Evolutionary conservation across 2,888 invertebrate species (phyloP).

Genomic region (Hypercompe scribonia): DNA sequence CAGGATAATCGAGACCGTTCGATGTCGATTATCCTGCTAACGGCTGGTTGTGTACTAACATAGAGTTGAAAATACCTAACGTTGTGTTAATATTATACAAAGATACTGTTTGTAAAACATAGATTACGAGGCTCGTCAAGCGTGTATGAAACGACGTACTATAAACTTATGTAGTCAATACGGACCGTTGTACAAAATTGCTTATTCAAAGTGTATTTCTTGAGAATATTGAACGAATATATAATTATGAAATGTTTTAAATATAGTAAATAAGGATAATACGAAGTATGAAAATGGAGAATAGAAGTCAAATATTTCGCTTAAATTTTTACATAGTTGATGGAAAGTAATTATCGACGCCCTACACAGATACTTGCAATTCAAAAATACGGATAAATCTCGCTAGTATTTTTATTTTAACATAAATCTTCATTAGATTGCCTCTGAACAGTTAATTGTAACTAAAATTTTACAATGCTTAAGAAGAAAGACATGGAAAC

Average conservation of each 20-base stretch:
- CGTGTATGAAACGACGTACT: neutral
- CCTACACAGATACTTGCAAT: too few species aligned
- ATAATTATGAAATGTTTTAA: neutral
- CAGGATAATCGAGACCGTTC: conserved; percentile 21
- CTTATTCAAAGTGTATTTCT: neutral
- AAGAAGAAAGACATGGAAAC: too few species aligned
- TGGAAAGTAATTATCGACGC: neutral
- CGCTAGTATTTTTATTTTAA: too few species aligned
- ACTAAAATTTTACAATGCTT: too few species aligned
- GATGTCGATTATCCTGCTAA: too few species aligned
- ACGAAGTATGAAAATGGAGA: neutral
- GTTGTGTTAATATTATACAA: conserved; percentile 10
- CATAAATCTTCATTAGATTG: too few species aligned
- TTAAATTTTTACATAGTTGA: neutral
- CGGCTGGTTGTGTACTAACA: conserved; percentile 5
- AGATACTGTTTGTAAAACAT: neutral
- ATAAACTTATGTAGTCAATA: neutral
- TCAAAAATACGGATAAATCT: too few species aligned
- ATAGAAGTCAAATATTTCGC: neutral
- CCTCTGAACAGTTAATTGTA: too few species aligned
- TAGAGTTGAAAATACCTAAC: conserved; percentile 6
- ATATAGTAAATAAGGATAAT: neutral
- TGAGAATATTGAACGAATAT: too few species aligned
- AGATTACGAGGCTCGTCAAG: neutral
- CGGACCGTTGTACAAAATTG: neutral